Conservation (phyloP, 2,888 invertebrate genomes). For the Sceliomorpha sp. region DNA sequence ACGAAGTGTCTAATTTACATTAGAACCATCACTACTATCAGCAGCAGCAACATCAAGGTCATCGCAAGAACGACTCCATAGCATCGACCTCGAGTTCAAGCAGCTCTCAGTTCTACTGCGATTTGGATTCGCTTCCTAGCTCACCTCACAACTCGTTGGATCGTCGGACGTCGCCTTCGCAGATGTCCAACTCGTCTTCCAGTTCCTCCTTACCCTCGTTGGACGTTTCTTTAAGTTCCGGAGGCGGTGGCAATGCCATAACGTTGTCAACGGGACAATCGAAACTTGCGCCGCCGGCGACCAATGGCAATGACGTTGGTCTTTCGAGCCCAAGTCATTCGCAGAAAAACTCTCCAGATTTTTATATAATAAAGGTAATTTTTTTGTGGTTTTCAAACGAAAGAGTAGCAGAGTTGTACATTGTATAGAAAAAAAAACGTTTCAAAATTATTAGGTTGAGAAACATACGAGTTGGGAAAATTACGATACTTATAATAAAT, state of each 20-base stretch:
- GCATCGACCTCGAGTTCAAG: constrained; percentile 93
- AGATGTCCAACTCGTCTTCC: constrained; percentile 89
- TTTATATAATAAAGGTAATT: constrained; percentile 86
- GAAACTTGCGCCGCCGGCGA: too few species aligned
- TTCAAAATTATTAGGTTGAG: too few species aligned
- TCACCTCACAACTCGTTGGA: constrained; percentile 91
- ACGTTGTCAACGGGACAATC: constrained; percentile 65
- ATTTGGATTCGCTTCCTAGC: constrained; percentile 86
- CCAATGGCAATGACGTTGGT: constrained; percentile 62
- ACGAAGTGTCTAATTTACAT: too few species aligned
- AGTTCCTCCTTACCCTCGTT: constrained; percentile 89
- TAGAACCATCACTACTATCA: constrained; percentile 52
- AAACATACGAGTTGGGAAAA: too few species aligned
- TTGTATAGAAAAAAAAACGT: too few species aligned
- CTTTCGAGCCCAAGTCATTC: constrained; percentile 82
- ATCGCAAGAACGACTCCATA: constrained; percentile 94
- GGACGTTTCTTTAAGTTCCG: constrained; percentile 86
- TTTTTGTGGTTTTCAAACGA: too few species aligned
- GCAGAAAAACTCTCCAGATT: constrained; percentile 85
- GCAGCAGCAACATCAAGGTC: constrained; percentile 81
- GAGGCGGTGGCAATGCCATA: constrained; percentile 75
- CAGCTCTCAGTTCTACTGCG: constrained; percentile 93
- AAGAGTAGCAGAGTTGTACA: too few species aligned
- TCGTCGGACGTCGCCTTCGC: constrained; percentile 88
- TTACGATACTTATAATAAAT: too few species aligned